Evolutionary conservation across 23 tunicate species (phyloP).

Genomic region (Clavelina lepadiformis): DNA sequence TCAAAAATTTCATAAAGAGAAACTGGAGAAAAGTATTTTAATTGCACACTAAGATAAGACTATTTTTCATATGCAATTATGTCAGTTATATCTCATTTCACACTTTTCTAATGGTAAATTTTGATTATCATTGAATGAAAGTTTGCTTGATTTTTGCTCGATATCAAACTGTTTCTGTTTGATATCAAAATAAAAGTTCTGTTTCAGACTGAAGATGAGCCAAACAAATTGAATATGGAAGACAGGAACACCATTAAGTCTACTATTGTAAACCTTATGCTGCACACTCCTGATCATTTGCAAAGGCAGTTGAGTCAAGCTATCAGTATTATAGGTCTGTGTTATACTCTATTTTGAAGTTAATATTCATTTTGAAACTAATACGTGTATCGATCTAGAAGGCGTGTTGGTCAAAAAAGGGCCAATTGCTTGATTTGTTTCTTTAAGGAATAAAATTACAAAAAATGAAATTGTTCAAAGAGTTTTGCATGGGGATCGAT

Average conservation of each 20-base stretch:
- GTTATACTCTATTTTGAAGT: background rate
- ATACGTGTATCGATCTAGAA: background rate
- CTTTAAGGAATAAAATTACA: no score
- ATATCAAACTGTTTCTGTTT: no score
- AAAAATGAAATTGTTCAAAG: no score
- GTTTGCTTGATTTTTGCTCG: no score
- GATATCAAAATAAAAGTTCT: background rate
- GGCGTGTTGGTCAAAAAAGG: background rate
- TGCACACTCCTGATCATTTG: constrained; percentile 60
- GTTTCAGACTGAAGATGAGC: constrained; percentile 66
- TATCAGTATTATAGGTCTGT: constrained; percentile 80
- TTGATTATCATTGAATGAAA: no score
- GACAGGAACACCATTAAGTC: constrained; percentile 73
- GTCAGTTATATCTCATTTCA: background rate
- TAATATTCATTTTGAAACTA: background rate
- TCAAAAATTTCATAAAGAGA: constrained; percentile 86
- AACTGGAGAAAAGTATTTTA: constrained; percentile 62
- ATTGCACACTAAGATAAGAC: background rate
- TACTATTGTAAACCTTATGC: constrained; percentile 73
- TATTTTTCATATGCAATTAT: background rate
- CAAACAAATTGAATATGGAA: constrained; percentile 44
- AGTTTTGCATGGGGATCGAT: no score
- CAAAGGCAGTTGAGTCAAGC: constrained; percentile 95
- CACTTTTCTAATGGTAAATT: background rate
- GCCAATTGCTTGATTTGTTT: no score